Evolutionary conservation across 2,888 invertebrate genomes (phyloP).

Genomic region (Polia nebulosa): DNA sequence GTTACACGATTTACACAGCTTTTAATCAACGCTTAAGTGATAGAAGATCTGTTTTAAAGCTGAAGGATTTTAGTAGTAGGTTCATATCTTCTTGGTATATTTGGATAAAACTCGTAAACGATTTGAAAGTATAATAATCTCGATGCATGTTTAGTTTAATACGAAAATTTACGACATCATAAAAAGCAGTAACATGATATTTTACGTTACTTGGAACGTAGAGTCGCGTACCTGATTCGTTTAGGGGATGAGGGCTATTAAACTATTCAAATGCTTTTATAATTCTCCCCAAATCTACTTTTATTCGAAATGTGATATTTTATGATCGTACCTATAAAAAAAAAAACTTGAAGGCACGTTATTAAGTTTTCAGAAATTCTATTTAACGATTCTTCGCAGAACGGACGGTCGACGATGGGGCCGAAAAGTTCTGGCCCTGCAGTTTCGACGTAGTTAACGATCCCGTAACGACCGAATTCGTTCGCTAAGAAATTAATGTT

Average conservation of each 20-base stretch:
- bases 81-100: constrained; percentile 16
- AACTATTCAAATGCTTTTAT: constrained; percentile 63
- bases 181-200: constrained; percentile 69
- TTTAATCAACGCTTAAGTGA: constrained; percentile 66
- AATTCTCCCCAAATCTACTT: constrained; percentile 50
- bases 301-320: constrained; percentile 60
- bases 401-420: too few relatives aligned
- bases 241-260: constrained; percentile 62
- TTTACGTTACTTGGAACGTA: constrained; percentile 68
- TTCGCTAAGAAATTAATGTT: too few relatives aligned
- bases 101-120: constrained; percentile 28
- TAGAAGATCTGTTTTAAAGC: constrained; percentile 37
- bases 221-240: constrained; percentile 61
- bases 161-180: constrained; percentile 59
- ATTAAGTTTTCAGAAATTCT: background rate
- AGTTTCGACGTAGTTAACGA: too few relatives aligned
- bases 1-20: constrained; percentile 71
- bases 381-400: too few relatives aligned
- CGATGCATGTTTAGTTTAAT: constrained; percentile 28
- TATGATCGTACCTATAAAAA: constrained; percentile 28
- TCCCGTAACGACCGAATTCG: too few relatives aligned
- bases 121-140: constrained; percentile 29
- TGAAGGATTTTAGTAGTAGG: background rate
- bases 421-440: too few relatives aligned
- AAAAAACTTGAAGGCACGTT: too few relatives aligned